phyloP scores from a whole-genome alignment of 1,140 invertebrate genomes.

The Carposina sasakii region DNA sequence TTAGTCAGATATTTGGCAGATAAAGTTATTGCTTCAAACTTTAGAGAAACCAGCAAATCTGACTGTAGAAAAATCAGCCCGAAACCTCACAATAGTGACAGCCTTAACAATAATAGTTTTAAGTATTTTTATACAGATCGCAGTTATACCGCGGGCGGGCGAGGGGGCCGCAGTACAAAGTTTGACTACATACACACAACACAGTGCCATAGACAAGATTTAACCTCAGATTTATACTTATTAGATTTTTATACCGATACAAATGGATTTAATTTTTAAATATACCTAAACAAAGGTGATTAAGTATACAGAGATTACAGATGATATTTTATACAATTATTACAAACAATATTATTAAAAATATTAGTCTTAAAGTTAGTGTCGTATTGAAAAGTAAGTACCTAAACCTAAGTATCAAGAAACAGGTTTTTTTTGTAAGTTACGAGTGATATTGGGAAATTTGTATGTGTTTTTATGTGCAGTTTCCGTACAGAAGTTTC shows the following conservation, averaged over 20 bases:
- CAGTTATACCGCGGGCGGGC: conserved; percentile 34
- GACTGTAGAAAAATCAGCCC: too few species aligned
- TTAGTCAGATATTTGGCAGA: too few species aligned
- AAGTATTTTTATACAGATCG: conserved; percentile 70
- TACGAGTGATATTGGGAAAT: conserved; percentile 32
- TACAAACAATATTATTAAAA: conserved; percentile 71
- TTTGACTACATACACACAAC: conserved; percentile 66
- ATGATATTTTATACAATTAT: conserved; percentile 73
- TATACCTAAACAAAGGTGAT: conserved; percentile 72
- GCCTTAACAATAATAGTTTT: conserved; percentile 69
- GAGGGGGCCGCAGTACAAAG: conserved; percentile 48
- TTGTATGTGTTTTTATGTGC: conserved; percentile 12
- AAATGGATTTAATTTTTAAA: conserved; percentile 73
- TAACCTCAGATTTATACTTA: conserved; percentile 71
- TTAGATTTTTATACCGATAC: conserved; percentile 72
- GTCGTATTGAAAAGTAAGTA: conserved; percentile 50
- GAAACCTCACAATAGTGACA: conserved; percentile 50
- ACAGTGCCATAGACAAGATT: conserved; percentile 67
- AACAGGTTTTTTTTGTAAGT: conserved; percentile 40
- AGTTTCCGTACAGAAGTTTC: too few species aligned
- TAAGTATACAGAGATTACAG: conserved; percentile 72
- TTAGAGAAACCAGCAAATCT: too few species aligned
- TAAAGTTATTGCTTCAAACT: too few species aligned
- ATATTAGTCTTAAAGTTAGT: conserved; percentile 68
- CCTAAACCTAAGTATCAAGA: conserved; percentile 44